Percentiles rank a stretch among this genome's conserved stretches.
Conservation (phyloP, 2,888 invertebrate genomes). For the Sabatieria punctata region DNA sequence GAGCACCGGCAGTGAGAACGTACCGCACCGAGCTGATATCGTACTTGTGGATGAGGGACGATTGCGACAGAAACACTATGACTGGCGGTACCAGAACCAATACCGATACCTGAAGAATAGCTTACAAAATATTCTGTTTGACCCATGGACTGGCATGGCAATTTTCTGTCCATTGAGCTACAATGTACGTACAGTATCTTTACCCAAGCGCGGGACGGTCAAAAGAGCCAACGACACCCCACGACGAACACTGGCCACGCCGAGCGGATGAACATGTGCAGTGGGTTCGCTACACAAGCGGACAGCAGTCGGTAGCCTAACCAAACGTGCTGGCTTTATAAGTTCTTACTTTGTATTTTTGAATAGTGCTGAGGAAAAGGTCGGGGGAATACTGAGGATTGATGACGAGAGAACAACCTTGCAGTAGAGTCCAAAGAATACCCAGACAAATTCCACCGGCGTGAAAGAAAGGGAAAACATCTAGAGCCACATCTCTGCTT, state of each 20-base stretch:
- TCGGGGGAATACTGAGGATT: background rate
- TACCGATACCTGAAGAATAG: constrained; percentile 41
- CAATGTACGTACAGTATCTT: no score
- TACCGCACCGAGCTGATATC: constrained; percentile 53
- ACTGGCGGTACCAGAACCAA: constrained; percentile 58
- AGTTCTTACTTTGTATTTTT: background rate
- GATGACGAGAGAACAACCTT: background rate
- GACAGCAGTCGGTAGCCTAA: no score
- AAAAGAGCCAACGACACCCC: no score
- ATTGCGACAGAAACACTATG: constrained; percentile 50
- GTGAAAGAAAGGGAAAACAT: background rate
- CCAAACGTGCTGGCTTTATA: no score
- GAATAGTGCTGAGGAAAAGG: background rate
- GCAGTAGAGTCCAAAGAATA: background rate
- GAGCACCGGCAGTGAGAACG: constrained; percentile 59
- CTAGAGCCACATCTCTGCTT: no score
- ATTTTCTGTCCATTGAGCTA: no score
- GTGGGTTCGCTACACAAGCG: no score
- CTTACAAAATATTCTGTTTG: no score
- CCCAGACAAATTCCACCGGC: background rate
- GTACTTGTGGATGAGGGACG: constrained; percentile 49
- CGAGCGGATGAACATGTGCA: no score
- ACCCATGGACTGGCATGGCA: no score
- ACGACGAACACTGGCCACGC: no score
- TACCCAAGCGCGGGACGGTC: no score